These are phyloP conservation scores for Lucilia sericata DNA, from an alignment of 1,140 invertebrate genomes.

Conservation along the genomic window DNA sequence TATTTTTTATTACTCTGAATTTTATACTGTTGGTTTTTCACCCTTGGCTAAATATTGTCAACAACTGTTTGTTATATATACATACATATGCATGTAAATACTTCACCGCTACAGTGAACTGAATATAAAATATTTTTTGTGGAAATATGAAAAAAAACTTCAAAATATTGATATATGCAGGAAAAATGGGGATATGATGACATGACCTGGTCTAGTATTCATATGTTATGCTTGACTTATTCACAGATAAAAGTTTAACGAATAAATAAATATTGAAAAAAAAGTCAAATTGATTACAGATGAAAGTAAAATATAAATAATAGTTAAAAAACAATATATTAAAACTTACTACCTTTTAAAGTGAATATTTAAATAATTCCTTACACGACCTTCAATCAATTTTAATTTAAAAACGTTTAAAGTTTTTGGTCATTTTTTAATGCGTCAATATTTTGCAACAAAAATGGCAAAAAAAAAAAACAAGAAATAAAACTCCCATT, in stretches of 20 bases:
- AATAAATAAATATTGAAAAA: no score
- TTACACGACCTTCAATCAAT: no score
- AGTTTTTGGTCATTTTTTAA: no score
- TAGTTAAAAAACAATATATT: no score
- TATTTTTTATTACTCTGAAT: no score
- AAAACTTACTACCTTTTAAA: no score
- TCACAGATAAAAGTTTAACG: no score
- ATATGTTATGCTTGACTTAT: conserved; percentile 14
- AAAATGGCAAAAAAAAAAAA: no score
- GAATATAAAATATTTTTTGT: neutral
- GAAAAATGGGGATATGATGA: neutral
- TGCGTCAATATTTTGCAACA: neutral
- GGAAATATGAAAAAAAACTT: neutral
- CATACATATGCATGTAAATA: neutral
- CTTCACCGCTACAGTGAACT: neutral
- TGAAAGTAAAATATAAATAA: no score
- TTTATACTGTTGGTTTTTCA: neutral
- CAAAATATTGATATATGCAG: neutral
- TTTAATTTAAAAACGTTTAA: no score
- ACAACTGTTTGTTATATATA: neutral
- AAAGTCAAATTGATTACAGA: no score
- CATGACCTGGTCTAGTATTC: neutral
- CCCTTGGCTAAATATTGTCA: neutral
- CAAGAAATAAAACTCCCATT: neutral
- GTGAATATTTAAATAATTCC: no score